Conservation (phyloP, 2,797 vertebrate species). For the Neosilurus mollespiculum region DNA sequence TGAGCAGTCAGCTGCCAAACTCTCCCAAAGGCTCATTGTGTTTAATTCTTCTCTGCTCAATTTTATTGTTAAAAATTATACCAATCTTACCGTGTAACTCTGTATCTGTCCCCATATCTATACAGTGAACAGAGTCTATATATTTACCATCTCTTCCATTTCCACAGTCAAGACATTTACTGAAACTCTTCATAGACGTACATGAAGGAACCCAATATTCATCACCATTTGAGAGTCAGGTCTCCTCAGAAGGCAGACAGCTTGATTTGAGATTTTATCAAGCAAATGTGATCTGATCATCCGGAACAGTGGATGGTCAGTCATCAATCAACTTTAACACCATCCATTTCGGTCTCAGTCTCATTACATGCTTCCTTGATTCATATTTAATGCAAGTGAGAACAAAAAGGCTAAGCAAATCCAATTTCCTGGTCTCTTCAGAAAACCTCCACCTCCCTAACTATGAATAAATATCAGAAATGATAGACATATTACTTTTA, state of each 20-base stretch:
- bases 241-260: slow-evolving; percentile 45
- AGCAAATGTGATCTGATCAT: slow-evolving; percentile 57
- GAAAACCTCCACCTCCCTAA: slow-evolving; percentile 59
- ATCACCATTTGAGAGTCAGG: slow-evolving; percentile 35
- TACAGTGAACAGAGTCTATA: background rate
- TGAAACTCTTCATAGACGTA: slow-evolving; percentile 21
- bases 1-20: background rate
- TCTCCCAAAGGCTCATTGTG: background rate
- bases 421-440: slow-evolving; percentile 63
- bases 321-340: slow-evolving; percentile 58
- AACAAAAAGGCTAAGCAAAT: slow-evolving; percentile 55
- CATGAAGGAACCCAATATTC: slow-evolving; percentile 29
- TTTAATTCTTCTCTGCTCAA: background rate
- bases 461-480: slow-evolving; percentile 63
- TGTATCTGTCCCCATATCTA: background rate
- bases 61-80: slow-evolving; percentile 7
- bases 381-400: slow-evolving; percentile 62
- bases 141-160: background rate
- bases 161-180: slow-evolving; percentile 14
- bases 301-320: slow-evolving; percentile 58
- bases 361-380: slow-evolving; percentile 60
- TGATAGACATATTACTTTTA: slow-evolving; percentile 55
- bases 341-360: slow-evolving; percentile 57
- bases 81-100: background rate
- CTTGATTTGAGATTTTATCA: slow-evolving; percentile 52